Percentiles rank a stretch among this genome's conserved stretches.
phyloP scores from a whole-genome alignment of 2,113 vertebrate genomes.

The Chlorodrepanis virens region DNA sequence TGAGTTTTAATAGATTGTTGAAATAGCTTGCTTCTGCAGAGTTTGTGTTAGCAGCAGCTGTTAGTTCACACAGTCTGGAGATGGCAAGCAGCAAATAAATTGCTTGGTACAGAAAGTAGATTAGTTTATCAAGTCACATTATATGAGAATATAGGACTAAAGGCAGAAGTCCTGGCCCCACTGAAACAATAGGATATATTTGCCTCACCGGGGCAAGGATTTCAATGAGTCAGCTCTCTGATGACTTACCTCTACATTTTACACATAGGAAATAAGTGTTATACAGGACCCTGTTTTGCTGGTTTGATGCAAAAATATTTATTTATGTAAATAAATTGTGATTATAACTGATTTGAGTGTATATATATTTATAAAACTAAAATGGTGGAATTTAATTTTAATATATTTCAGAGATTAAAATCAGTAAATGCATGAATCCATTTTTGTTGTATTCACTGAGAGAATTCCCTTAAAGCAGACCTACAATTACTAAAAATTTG shows the following conservation, averaged over 20 bases:
- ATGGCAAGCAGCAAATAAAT: not conserved
- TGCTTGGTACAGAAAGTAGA: not conserved
- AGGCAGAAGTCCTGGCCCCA: not conserved
- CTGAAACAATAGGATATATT: not conserved
- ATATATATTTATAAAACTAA: not conserved
- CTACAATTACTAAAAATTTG: not conserved
- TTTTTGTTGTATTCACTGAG: not conserved
- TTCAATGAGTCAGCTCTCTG: not conserved
- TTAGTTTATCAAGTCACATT: not conserved
- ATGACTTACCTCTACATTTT: not conserved
- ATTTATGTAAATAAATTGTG: not conserved
- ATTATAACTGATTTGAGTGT: not conserved
- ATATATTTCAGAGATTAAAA: not conserved
- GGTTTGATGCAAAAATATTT: not conserved
- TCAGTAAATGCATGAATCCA: not conserved
- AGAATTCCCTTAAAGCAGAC: not conserved
- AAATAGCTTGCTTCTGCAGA: not conserved
- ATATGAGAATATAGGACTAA: not conserved
- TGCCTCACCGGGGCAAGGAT: not conserved
- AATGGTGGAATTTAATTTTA: not conserved
- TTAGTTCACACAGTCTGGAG: not conserved
- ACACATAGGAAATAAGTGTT: not conserved
- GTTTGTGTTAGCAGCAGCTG: not conserved
- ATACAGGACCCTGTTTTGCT: not conserved
- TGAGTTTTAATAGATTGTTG: not conserved